These are phyloP conservation scores for Eudyptes chrysolophus DNA, from an alignment of 2,113 vertebrate genomes.

Conservation along the genomic window DNA sequence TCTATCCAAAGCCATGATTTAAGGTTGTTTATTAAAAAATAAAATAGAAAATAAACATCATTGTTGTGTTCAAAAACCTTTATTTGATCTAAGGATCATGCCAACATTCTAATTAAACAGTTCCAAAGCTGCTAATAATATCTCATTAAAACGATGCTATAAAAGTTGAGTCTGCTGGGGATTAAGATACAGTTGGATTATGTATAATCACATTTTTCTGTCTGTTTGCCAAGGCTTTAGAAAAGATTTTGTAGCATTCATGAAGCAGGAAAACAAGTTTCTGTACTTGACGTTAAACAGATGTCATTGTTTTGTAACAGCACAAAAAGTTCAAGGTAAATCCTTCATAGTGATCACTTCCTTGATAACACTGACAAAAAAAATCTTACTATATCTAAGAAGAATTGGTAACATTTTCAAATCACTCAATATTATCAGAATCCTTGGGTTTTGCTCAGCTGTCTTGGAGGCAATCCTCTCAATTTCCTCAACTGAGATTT, in stretches of 20 bases:
- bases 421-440: background rate
- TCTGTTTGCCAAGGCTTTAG: conserved; percentile 38
- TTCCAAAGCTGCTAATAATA: conserved; percentile 18
- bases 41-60: background rate
- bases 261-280: background rate
- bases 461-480: background rate
- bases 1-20: background rate
- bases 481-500: background rate
- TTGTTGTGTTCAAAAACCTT: background rate
- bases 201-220: background rate
- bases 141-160: conserved; percentile 1
- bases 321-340: conserved; percentile 24
- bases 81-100: background rate
- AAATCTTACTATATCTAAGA: background rate
- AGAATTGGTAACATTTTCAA: background rate
- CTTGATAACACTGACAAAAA: background rate
- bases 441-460: background rate
- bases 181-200: conserved; percentile 31
- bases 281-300: conserved; percentile 13
- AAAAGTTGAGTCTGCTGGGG: background rate
- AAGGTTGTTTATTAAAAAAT: background rate
- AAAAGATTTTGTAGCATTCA: background rate
- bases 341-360: background rate
- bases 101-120: conserved; percentile 35
- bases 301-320: conserved; percentile 31